phyloP scores from a whole-genome alignment of 2,888 invertebrate species.

The Macrophya alboannulata region DNA sequence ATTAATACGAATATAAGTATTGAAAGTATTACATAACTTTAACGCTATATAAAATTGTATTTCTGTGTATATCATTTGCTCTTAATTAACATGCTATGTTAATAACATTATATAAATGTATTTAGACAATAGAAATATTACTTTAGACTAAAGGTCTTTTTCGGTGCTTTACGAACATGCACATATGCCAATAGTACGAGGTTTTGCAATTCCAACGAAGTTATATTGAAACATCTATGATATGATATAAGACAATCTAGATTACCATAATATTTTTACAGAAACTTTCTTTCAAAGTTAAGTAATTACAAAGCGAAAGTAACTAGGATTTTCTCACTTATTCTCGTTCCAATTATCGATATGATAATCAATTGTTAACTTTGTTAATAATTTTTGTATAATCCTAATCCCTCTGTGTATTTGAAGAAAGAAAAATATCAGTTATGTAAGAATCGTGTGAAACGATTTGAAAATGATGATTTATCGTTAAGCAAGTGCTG shows the following conservation, averaged over 20 bases:
- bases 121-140: background rate
- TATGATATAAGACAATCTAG: conserved; percentile 25
- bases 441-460: background rate
- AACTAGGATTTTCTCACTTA: conserved; percentile 5
- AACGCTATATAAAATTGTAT: background rate
- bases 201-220: conserved; percentile 19
- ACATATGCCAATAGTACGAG: background rate
- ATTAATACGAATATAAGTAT: background rate
- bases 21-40: conserved; percentile 45
- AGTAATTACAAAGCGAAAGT: background rate
- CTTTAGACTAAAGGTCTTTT: background rate
- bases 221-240: background rate
- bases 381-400: background rate
- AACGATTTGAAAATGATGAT: too few relatives aligned
- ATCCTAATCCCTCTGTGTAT: background rate
- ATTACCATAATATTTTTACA: conserved; percentile 39
- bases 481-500: too few relatives aligned
- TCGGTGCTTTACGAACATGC: background rate
- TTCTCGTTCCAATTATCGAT: background rate
- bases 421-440: background rate
- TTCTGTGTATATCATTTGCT: background rate
- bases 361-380: conserved; percentile 10
- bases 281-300: conserved; percentile 2
- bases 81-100: background rate
- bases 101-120: background rate